Evolutionary conservation across 2,113 vertebrate species (phyloP).

Genomic region (Cricetomys ansorgei): DNA sequence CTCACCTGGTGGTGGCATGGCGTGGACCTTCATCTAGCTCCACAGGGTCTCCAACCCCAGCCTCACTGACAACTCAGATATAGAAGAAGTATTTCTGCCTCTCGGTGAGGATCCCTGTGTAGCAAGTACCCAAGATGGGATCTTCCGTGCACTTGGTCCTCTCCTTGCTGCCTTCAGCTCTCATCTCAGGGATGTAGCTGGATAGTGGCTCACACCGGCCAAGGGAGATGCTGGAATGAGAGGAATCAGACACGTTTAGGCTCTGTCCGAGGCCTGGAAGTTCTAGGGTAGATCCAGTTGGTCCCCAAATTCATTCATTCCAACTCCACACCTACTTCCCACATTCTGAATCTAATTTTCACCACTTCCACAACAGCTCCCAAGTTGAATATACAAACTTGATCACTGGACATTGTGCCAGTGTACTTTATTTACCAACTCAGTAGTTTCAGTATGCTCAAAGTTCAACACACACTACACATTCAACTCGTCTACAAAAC

Average conservation of each 20-base stretch:
- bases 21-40: slow-evolving; percentile 78
- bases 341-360: not conserved
- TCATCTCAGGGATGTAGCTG: slow-evolving; percentile 84
- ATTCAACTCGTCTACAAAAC: not conserved
- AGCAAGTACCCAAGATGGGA: slow-evolving; percentile 80
- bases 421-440: not conserved
- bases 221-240: slow-evolving; percentile 85
- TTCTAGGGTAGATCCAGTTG: slow-evolving; percentile 70
- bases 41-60: slow-evolving; percentile 77
- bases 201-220: slow-evolving; percentile 82
- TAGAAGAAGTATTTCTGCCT: slow-evolving; percentile 84
- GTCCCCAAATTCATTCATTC: not conserved
- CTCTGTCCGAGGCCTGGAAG: slow-evolving; percentile 83
- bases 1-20: slow-evolving; percentile 86
- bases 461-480: not conserved
- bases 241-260: slow-evolving; percentile 82
- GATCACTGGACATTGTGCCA: not conserved
- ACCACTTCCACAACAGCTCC: not conserved
- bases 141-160: slow-evolving; percentile 85
- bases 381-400: not conserved
- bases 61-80: slow-evolving; percentile 84
- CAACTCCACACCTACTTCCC: not conserved
- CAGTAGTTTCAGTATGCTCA: not conserved
- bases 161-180: slow-evolving; percentile 81
- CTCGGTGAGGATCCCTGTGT: slow-evolving; percentile 83